Percentiles rank a stretch among this genome's conserved stretches.
These are phyloP conservation scores for Metopia argyrocephala DNA, from an alignment of 2,888 invertebrate species.

Conservation along the genomic window DNA sequence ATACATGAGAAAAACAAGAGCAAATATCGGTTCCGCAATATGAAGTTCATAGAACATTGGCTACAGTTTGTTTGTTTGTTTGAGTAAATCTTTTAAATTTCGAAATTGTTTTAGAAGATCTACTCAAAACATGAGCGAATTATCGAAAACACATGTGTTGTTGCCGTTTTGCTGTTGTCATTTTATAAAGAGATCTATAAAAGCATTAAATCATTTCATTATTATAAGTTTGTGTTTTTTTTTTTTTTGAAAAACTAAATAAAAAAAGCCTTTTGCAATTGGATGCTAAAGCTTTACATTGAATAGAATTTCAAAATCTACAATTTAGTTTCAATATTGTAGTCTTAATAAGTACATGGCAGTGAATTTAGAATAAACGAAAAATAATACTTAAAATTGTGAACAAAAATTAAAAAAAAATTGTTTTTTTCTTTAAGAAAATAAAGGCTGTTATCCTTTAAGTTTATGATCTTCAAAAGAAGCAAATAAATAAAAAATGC, in stretches of 20 bases:
- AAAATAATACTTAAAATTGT: neutral
- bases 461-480: neutral
- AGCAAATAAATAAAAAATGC: slow-evolving; percentile 11
- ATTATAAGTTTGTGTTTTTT: slow-evolving; percentile 4
- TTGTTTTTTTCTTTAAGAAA: neutral
- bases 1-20: slow-evolving; percentile 16
- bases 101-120: slow-evolving; percentile 41
- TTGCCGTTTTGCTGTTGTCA: slow-evolving; percentile 40
- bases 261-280: slow-evolving; percentile 61
- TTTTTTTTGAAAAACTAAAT: slow-evolving; percentile 41
- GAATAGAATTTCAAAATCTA: slow-evolving; percentile 46
- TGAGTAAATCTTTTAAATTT: slow-evolving; percentile 39
- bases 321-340: slow-evolving; percentile 59
- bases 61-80: neutral
- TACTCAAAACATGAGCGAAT: slow-evolving; percentile 29
- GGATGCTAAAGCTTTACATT: slow-evolving; percentile 51
- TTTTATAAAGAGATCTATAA: slow-evolving; percentile 50
- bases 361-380: neutral
- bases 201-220: slow-evolving; percentile 50
- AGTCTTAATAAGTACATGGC: slow-evolving; percentile 59
- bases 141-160: slow-evolving; percentile 32
- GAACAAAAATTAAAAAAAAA: neutral
- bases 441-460: slow-evolving; percentile 5
- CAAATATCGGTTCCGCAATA: slow-evolving; percentile 57
- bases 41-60: slow-evolving; percentile 55